Evolutionary conservation across 2,113 vertebrate genomes (phyloP).

Genomic region (Choloepus hoffmanni): DNA sequence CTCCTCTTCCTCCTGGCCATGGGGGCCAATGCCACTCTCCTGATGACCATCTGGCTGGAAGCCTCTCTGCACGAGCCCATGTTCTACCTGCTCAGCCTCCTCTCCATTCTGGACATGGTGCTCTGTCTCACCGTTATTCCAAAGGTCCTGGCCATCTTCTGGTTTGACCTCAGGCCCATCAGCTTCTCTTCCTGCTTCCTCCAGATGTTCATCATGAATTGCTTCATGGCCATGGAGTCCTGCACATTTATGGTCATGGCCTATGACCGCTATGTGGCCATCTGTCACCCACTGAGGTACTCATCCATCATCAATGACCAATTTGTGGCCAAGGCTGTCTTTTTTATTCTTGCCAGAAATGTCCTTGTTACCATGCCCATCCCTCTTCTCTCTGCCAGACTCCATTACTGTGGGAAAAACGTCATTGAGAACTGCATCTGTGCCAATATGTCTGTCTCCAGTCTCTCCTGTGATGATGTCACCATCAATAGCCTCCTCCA

Average conservation of each 20-base stretch:
- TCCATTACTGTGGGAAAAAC: conserved; percentile 61
- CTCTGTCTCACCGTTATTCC: conserved; percentile 73
- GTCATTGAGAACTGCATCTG: conserved; percentile 77
- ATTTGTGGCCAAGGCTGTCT: conserved; percentile 54
- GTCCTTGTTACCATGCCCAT: background rate
- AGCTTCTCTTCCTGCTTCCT: conserved; percentile 68
- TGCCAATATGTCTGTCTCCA: conserved; percentile 72
- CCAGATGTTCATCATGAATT: conserved; percentile 70
- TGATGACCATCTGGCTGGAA: conserved; percentile 58
- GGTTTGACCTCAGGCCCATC: conserved; percentile 63
- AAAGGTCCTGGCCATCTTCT: conserved; percentile 76
- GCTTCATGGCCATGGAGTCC: conserved; percentile 56
- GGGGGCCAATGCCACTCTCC: conserved; percentile 49
- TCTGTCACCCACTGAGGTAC: conserved; percentile 64
- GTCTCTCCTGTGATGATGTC: background rate
- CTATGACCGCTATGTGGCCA: conserved; percentile 63
- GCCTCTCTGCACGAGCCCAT: conserved; percentile 61
- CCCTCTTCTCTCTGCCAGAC: conserved; percentile 55
- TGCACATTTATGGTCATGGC: conserved; percentile 69
- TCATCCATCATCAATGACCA: conserved; percentile 43
- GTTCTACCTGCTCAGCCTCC: conserved; percentile 73
- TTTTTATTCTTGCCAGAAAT: conserved; percentile 65
- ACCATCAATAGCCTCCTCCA: too few species aligned
- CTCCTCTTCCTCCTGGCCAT: conserved; percentile 69
- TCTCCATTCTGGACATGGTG: conserved; percentile 67